Conservation (phyloP, 1,140 invertebrate genomes). For the Diachasmimorpha longicaudata region DNA sequence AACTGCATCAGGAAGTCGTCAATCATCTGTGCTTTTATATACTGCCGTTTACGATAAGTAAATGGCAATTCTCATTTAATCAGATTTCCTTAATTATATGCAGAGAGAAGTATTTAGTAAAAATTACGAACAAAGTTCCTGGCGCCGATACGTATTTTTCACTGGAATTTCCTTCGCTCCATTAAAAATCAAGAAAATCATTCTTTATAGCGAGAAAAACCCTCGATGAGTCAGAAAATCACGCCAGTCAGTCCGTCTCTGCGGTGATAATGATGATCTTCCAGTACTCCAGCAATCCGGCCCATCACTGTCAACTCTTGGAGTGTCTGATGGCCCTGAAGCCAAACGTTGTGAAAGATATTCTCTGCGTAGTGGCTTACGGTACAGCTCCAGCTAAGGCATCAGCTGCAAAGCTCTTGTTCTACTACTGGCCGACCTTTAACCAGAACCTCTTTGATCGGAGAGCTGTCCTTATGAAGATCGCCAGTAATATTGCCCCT, state of each 20-base stretch:
- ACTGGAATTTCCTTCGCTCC: no score
- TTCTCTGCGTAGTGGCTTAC: constrained; percentile 95
- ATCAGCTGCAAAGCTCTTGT: constrained; percentile 94
- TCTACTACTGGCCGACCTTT: constrained; percentile 99
- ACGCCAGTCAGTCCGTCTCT: constrained; percentile 89
- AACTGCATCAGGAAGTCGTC: constrained; percentile 93
- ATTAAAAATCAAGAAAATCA: not conserved
- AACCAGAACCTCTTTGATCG: constrained; percentile 93
- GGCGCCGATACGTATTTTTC: no score
- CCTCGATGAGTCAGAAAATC: constrained; percentile 77
- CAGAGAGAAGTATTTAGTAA: no score
- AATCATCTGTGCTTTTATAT: constrained; percentile 96
- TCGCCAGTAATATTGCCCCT: constrained; percentile 71
- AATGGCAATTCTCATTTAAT: constrained; percentile 41
- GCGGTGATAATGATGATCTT: constrained; percentile 97
- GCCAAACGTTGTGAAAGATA: constrained; percentile 86
- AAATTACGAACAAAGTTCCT: not conserved
- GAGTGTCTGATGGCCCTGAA: constrained; percentile 95
- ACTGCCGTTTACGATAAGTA: constrained; percentile 94
- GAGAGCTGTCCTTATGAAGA: constrained; percentile 86
- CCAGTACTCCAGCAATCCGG: constrained; percentile 93
- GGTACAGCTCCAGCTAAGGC: constrained; percentile 89
- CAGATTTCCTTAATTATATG: no score
- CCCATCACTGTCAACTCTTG: constrained; percentile 92
- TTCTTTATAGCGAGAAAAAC: constrained; percentile 68